phyloP scores from a whole-genome alignment of 2,113 vertebrate genomes.

The Pampusana beccarii region DNA sequence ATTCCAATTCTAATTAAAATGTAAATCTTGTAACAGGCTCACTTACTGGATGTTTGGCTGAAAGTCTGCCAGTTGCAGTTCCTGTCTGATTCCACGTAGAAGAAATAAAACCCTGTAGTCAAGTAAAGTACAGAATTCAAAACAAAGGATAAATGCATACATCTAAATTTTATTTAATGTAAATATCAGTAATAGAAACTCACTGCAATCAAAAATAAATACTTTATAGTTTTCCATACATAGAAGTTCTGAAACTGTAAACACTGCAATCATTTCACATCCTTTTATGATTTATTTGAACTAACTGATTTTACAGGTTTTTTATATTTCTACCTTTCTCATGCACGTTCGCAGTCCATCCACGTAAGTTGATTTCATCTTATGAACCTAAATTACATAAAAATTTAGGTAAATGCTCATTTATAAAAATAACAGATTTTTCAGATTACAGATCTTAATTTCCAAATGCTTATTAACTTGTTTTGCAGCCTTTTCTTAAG shows the following conservation, averaged over 20 bases:
- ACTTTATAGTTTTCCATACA: not conserved
- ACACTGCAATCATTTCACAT: not conserved
- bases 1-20: not conserved
- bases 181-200: not conserved
- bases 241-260: not conserved
- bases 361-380: constrained; percentile 91
- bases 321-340: constrained; percentile 77
- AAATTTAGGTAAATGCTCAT: not conserved
- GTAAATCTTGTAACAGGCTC: not conserved
- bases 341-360: constrained; percentile 84
- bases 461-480: not conserved
- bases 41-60: constrained; percentile 89
- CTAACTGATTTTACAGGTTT: not conserved
- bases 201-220: not conserved
- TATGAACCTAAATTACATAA: constrained; percentile 81
- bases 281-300: not conserved
- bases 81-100: constrained; percentile 83
- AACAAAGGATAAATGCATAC: not conserved
- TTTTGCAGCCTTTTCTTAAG: not conserved
- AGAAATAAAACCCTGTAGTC: constrained; percentile 67
- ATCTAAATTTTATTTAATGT: not conserved
- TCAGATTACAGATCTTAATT: not conserved
- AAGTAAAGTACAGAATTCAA: not conserved
- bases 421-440: not conserved
- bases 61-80: constrained; percentile 88